Evolutionary conservation across 2,888 invertebrate species (phyloP).

Genomic region (Epiblema foenella): DNA sequence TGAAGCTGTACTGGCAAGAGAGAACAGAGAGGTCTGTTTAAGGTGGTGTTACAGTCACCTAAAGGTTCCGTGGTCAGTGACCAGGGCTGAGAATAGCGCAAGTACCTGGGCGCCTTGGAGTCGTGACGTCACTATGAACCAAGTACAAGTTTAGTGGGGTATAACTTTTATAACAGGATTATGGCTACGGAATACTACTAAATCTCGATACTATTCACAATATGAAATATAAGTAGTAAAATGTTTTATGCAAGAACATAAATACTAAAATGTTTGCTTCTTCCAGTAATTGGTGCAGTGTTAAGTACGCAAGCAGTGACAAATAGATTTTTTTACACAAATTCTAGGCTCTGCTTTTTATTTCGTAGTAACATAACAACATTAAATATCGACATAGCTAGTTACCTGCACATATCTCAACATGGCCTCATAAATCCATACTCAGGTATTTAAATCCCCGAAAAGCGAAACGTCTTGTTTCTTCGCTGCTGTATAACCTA

Average conservation of each 20-base stretch:
- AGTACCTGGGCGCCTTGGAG: constrained; percentile 66
- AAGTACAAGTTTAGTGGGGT: constrained; percentile 35
- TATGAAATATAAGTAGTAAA: constrained; percentile 18
- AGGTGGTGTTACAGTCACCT: constrained; percentile 78
- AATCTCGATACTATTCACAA: constrained; percentile 16
- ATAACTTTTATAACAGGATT: constrained; percentile 11
- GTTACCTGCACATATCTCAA: constrained; percentile 7
- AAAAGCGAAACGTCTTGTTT: constrained; percentile 10
- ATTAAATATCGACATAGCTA: not conserved
- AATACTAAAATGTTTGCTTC: not conserved
- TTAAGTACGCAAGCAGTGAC: too few relatives aligned
- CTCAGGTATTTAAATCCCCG: constrained; percentile 17
- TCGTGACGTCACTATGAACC: constrained; percentile 70
- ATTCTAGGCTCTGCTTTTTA: not conserved
- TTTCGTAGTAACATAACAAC: not conserved
- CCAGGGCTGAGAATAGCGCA: constrained; percentile 79
- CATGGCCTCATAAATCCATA: constrained; percentile 17
- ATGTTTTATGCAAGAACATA: constrained; percentile 5
- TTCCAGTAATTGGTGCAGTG: too few relatives aligned
- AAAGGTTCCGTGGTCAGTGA: constrained; percentile 82
- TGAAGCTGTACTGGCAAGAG: constrained; percentile 47
- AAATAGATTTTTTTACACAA: not conserved
- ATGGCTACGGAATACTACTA: constrained; percentile 8
- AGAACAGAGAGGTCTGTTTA: constrained; percentile 54
- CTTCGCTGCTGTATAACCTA: not conserved